These are phyloP conservation scores for Proales similis DNA, from an alignment of 1,140 invertebrate species.

Conservation along the genomic window DNA sequence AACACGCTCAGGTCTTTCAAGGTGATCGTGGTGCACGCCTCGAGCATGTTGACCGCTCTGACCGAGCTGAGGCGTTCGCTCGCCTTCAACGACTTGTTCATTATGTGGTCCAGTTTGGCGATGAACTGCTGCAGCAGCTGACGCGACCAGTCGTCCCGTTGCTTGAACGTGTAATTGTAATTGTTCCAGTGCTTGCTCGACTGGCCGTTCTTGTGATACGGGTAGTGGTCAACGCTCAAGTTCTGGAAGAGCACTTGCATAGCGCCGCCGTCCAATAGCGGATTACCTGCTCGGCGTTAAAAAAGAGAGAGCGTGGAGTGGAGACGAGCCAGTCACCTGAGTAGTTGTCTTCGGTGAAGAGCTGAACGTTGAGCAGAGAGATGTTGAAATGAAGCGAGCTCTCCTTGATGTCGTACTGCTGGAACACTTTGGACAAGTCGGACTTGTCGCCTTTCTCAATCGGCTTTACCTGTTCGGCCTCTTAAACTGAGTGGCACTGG, in stretches of 20 bases:
- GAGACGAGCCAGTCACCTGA: conserved; percentile 60
- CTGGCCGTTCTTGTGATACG: conserved; percentile 76
- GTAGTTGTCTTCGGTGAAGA: conserved; percentile 78
- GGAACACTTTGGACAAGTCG: conserved; percentile 65
- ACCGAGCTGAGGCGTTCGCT: too few species aligned
- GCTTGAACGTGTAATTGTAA: conserved; percentile 51
- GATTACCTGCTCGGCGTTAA: conserved; percentile 55
- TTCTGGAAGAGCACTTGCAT: conserved; percentile 75
- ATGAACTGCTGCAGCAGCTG: conserved; percentile 48
- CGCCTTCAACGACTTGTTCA: conserved; percentile 21
- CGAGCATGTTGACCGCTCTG: conserved; percentile 14
- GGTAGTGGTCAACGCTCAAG: conserved; percentile 89
- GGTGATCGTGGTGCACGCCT: conserved; percentile 20
- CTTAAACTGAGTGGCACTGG: conserved; percentile 31
- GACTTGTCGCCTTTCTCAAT: conserved; percentile 33
- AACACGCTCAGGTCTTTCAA: conserved; percentile 31
- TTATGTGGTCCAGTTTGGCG: conserved; percentile 6
- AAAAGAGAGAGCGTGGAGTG: not conserved
- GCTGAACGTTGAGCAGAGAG: conserved; percentile 85
- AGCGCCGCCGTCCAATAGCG: conserved; percentile 79
- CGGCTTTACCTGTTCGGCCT: conserved; percentile 42
- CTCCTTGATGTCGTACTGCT: conserved; percentile 82
- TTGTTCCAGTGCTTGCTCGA: conserved; percentile 65
- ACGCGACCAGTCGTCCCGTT: conserved; percentile 52
- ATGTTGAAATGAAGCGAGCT: conserved; percentile 94